Conservation (phyloP, 2,113 vertebrate genomes). For the Cyprinodon brontotheroides region DNA sequence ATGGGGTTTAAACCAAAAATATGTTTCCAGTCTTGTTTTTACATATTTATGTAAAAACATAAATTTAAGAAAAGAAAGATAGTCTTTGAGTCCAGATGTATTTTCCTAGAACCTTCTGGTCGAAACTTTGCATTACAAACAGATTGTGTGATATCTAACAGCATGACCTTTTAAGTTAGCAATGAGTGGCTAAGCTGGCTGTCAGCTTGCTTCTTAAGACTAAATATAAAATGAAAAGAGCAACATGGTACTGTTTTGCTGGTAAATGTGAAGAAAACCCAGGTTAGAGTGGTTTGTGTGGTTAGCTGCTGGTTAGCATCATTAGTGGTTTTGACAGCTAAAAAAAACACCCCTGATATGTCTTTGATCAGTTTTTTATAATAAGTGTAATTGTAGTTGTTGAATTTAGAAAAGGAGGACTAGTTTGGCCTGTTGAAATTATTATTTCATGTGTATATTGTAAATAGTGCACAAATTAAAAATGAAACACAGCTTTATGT, state of each 20-base stretch:
- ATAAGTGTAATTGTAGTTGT: too few relatives aligned
- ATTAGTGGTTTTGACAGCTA: not conserved
- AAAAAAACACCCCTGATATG: too few relatives aligned
- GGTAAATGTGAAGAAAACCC: not conserved
- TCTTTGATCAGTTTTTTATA: not conserved
- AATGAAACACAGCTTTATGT: too few relatives aligned
- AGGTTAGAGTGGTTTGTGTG: not conserved
- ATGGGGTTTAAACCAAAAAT: not conserved
- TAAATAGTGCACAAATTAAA: too few relatives aligned
- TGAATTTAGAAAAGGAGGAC: too few relatives aligned
- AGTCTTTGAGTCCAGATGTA: too few relatives aligned
- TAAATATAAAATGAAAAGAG: not conserved
- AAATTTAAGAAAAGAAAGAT: too few relatives aligned
- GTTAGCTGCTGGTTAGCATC: not conserved
- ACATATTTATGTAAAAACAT: too few relatives aligned
- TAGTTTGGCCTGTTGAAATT: not conserved
- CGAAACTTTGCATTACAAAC: too few relatives aligned
- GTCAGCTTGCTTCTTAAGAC: not conserved
- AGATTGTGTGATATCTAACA: not conserved
- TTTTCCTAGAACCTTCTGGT: too few relatives aligned
- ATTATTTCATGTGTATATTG: too few relatives aligned
- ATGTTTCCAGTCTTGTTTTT: too few relatives aligned
- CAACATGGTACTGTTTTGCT: not conserved
- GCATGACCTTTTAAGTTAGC: not conserved
- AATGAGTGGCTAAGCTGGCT: not conserved